A percentile compares a stretch with the other conserved stretches of the same genome.
These are phyloP conservation scores for Perca schrenkii DNA, from an alignment of 2,113 vertebrate genomes.

Conservation along the genomic window DNA sequence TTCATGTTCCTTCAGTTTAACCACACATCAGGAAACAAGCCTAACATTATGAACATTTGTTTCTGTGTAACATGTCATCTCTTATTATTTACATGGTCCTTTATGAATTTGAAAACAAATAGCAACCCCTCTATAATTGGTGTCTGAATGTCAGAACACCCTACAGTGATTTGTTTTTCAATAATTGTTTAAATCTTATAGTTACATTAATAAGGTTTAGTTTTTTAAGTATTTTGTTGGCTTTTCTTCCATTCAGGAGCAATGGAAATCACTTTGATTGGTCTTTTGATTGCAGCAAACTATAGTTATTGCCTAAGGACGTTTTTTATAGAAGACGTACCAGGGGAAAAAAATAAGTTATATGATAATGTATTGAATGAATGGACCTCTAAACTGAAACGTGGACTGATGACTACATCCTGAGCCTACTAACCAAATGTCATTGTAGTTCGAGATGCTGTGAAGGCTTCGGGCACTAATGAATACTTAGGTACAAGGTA, in stretches of 20 bases:
- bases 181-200: not conserved
- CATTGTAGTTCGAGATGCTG: slow-evolving; percentile 1
- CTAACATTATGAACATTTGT: not conserved
- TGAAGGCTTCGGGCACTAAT: slow-evolving; percentile 1
- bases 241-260: not conserved
- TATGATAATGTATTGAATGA: not conserved
- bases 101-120: not conserved
- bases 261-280: not conserved
- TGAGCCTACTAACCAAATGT: not conserved
- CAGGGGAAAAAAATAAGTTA: not conserved
- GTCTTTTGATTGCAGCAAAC: not conserved
- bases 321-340: not conserved
- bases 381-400: not conserved
- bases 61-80: not conserved
- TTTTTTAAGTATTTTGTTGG: not conserved
- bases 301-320: too few relatives aligned
- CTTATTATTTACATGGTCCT: not conserved
- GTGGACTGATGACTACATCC: not conserved
- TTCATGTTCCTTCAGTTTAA: not conserved
- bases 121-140: not conserved
- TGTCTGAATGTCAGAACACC: not conserved
- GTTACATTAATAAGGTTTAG: not conserved
- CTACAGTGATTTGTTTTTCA: not conserved
- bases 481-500: not conserved
- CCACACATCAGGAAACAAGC: not conserved